phyloP scores from a whole-genome alignment of 2,113 vertebrate species.

The Calyptomena viridis region DNA sequence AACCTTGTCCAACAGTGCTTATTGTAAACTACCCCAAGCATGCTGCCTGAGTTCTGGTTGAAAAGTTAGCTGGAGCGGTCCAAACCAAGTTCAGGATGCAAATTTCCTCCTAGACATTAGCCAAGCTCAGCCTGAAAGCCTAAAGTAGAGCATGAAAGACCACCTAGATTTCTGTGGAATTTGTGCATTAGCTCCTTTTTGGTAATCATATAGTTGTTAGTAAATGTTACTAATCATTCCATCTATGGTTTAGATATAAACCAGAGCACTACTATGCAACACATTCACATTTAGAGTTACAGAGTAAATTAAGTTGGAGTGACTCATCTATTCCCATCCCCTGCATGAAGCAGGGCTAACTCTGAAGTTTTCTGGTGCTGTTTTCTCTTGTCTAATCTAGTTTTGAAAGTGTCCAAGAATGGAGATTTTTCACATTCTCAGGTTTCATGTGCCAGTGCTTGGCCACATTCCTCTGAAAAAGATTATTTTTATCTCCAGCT shows the following conservation, averaged over 20 bases:
- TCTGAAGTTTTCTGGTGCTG: no score
- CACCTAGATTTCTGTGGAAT: not conserved
- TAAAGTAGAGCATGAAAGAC: not conserved
- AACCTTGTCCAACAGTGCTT: not conserved
- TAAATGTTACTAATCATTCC: not conserved
- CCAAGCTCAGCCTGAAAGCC: not conserved
- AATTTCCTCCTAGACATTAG: not conserved
- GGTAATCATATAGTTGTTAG: not conserved
- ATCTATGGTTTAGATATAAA: not conserved
- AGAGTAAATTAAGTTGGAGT: not conserved
- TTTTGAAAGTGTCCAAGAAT: not conserved
- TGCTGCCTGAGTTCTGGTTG: not conserved
- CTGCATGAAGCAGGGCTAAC: not conserved
- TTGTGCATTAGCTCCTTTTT: not conserved
- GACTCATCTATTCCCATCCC: not conserved
- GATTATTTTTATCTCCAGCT: not conserved
- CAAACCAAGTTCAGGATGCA: not conserved
- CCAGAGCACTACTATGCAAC: not conserved
- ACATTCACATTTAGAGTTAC: not conserved
- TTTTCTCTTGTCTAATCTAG: not conserved
- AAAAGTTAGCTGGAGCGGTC: not conserved
- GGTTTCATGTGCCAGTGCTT: not conserved
- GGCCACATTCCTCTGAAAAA: not conserved
- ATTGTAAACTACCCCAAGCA: not conserved
- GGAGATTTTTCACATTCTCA: not conserved